These are phyloP conservation scores for Coenonympha arcania DNA, from an alignment of 2,888 invertebrate genomes.

Conservation along the genomic window DNA sequence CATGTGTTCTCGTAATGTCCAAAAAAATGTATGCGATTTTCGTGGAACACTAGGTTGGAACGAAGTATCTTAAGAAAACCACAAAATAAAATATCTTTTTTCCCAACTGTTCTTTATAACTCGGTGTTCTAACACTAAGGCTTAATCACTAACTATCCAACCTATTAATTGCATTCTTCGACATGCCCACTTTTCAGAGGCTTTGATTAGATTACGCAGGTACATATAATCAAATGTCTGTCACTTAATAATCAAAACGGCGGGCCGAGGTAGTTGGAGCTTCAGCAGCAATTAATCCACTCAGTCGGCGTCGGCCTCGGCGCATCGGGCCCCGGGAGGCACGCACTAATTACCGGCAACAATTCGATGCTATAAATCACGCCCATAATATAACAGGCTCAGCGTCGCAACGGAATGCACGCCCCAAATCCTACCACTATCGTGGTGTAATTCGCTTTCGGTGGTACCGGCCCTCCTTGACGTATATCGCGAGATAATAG, in stretches of 20 bases:
- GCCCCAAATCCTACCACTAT: constrained; percentile 55
- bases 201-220: too few relatives aligned
- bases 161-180: too few relatives aligned
- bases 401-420: constrained; percentile 61
- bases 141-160: too few relatives aligned
- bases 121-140: too few relatives aligned
- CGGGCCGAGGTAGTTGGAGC: not conserved
- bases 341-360: constrained; percentile 72
- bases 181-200: too few relatives aligned
- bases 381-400: constrained; percentile 69
- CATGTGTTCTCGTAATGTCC: too few relatives aligned
- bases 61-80: too few relatives aligned
- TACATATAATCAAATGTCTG: not conserved
- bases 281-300: constrained; percentile 25
- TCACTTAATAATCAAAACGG: constrained; percentile 5
- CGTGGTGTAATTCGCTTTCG: constrained; percentile 19
- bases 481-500: too few relatives aligned
- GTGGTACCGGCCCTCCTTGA: constrained; percentile 22
- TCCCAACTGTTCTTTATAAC: too few relatives aligned
- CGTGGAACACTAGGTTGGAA: too few relatives aligned
- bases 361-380: constrained; percentile 74
- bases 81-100: too few relatives aligned
- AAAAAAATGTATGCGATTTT: too few relatives aligned
- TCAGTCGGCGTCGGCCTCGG: constrained; percentile 16
- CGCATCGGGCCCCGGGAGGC: constrained; percentile 38